Evolutionary conservation across 2,797 vertebrate species (phyloP).

Genomic region (Natrix natrix): DNA sequence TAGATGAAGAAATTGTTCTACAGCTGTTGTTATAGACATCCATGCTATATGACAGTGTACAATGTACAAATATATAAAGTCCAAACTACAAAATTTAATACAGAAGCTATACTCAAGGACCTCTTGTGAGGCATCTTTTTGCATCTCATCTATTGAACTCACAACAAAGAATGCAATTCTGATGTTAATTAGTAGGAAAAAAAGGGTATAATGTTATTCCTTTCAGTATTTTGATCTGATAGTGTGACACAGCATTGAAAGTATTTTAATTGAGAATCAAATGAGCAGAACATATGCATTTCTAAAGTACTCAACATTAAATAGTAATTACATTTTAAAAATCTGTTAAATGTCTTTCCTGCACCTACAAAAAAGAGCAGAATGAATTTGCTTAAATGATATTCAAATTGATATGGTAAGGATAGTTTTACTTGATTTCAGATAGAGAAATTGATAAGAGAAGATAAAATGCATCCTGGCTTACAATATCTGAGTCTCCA

Average conservation of each 20-base stretch:
- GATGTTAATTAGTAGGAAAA: neutral
- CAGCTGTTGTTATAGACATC: neutral
- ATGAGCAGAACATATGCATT: neutral
- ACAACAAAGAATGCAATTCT: neutral
- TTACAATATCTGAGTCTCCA: constrained; percentile 93
- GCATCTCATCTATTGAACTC: neutral
- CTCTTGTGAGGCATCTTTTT: neutral
- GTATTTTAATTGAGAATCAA: neutral
- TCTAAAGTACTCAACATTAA: rapidly evolving
- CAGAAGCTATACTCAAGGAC: neutral
- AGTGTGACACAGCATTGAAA: neutral
- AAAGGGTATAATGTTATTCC: neutral
- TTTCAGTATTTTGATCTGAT: neutral
- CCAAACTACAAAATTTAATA: neutral
- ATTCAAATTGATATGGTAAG: neutral
- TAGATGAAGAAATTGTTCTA: neutral
- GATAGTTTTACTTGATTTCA: neutral
- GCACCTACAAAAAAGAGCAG: neutral
- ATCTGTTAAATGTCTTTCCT: neutral
- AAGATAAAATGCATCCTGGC: constrained; percentile 52
- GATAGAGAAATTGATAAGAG: neutral
- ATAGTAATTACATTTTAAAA: neutral
- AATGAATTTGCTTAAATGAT: neutral
- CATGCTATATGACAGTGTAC: neutral
- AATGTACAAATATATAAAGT: neutral